Evolutionary conservation across 2,797 vertebrate species (phyloP).

Genomic region (Cheirogaleus major): DNA sequence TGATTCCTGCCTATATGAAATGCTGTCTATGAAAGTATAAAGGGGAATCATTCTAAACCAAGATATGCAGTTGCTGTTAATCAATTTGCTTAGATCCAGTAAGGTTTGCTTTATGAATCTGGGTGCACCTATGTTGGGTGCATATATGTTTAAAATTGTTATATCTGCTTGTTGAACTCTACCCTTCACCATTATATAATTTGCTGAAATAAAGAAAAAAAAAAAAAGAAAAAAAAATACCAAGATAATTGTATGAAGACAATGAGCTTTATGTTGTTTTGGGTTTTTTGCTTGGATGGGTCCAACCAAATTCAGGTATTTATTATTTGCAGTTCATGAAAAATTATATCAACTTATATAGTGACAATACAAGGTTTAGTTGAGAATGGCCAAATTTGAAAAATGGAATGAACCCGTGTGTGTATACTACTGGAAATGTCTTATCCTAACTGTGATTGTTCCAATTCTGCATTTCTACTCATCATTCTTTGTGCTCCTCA

Average conservation of each 20-base stretch:
- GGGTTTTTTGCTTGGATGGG: background rate
- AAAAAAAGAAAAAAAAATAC: no score
- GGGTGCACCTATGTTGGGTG: no score
- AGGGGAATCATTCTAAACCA: background rate
- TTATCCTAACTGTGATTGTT: background rate
- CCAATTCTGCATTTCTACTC: background rate
- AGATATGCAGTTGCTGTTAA: no score
- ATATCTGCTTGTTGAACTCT: no score
- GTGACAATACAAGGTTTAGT: background rate
- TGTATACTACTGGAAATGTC: background rate
- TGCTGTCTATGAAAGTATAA: background rate
- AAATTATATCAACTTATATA: background rate
- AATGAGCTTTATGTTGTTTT: background rate
- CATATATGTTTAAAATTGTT: no score
- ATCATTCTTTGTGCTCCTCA: background rate
- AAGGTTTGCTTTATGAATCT: no score
- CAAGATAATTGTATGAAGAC: background rate
- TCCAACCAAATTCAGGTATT: background rate
- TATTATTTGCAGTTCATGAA: background rate
- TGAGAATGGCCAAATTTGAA: constrained; percentile 3
- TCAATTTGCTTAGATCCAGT: no score
- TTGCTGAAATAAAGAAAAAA: no score
- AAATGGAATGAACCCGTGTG: background rate
- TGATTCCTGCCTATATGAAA: background rate
- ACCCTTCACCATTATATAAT: no score